Conservation (phyloP, 2,888 invertebrate species). For the Aleiodes testaceus region DNA sequence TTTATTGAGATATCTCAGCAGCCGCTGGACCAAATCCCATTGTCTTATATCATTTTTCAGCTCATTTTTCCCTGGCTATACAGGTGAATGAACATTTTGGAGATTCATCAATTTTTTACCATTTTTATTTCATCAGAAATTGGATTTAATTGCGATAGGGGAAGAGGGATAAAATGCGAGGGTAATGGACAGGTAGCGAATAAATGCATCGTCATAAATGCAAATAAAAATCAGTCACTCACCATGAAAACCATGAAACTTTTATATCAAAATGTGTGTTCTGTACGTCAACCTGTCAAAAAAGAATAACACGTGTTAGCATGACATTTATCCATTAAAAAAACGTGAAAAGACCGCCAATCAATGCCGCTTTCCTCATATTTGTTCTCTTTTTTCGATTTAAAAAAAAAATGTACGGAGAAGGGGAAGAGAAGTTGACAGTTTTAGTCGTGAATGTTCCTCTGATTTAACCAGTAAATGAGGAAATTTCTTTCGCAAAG, state of each 20-base stretch:
- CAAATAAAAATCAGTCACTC: not conserved
- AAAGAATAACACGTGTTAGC: slow-evolving; percentile 23
- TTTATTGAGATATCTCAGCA: no score
- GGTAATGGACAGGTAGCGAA: not conserved
- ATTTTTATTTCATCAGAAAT: not conserved
- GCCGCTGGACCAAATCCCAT: no score
- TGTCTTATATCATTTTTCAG: no score
- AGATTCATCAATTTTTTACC: no score
- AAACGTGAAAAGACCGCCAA: no score
- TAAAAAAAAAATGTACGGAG: slow-evolving; percentile 19
- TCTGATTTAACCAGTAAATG: not conserved
- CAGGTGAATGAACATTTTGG: no score
- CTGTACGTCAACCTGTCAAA: slow-evolving; percentile 23
- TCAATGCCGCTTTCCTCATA: no score
- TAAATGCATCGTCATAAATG: slow-evolving; percentile 22
- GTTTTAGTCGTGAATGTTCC: not conserved
- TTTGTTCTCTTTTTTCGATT: slow-evolving; percentile 14
- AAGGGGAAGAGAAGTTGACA: not conserved
- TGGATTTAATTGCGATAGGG: no score
- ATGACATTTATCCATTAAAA: not conserved
- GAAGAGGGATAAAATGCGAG: not conserved
- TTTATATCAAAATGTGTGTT: not conserved
- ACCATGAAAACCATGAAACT: slow-evolving; percentile 3
- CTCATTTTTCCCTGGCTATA: no score
- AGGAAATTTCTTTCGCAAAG: slow-evolving; percentile 35